These are phyloP conservation scores for Oncorhynchus clarkii DNA, from an alignment of 2,113 vertebrate genomes.

Conservation along the genomic window DNA sequence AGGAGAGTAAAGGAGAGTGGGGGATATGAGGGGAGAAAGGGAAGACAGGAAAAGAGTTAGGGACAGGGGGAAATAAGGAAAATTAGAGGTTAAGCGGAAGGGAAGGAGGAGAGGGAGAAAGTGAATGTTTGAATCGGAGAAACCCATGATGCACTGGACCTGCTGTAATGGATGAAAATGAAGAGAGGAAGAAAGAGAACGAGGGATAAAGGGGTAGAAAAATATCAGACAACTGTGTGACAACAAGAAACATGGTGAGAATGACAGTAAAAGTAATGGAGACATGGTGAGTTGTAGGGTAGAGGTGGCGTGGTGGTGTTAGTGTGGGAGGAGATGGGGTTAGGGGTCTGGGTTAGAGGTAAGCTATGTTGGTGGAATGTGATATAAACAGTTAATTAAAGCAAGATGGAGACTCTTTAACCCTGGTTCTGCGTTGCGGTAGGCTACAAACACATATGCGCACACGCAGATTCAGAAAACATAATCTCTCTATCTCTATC, in stretches of 20 bases:
- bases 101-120: too few relatives aligned
- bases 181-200: too few relatives aligned
- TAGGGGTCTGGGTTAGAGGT: constrained; percentile 42
- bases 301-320: not conserved
- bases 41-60: not conserved
- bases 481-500: too few relatives aligned
- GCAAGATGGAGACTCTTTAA: constrained; percentile 64
- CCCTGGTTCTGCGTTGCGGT: constrained; percentile 42
- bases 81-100: too few relatives aligned
- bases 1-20: not conserved
- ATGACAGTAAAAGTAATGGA: too few relatives aligned
- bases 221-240: too few relatives aligned
- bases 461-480: too few relatives aligned
- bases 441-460: constrained; percentile 22
- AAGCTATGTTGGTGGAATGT: constrained; percentile 49
- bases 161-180: too few relatives aligned
- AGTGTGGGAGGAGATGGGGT: constrained; percentile 33
- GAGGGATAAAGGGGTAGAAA: too few relatives aligned
- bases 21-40: not conserved
- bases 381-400: constrained; percentile 70
- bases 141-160: too few relatives aligned
- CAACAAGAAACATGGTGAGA: too few relatives aligned
- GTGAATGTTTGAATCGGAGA: too few relatives aligned
- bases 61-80: not conserved
- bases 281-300: constrained; percentile 33